Conservation (phyloP, 2,888 invertebrate genomes). For the Synanthedon andrenaeformis region DNA sequence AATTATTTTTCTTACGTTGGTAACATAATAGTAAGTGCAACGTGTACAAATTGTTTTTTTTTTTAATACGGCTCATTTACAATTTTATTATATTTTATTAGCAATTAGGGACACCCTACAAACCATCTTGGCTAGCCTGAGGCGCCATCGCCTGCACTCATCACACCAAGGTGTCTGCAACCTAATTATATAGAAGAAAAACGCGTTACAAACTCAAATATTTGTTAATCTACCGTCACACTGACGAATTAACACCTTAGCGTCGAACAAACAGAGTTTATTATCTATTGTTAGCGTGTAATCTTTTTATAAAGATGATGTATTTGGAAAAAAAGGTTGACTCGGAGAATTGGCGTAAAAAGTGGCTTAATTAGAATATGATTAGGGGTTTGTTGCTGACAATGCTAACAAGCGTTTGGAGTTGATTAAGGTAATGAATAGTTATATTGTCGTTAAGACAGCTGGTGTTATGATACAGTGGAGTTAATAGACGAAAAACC, state of each 20-base stretch:
- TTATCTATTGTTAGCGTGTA: constrained; percentile 9
- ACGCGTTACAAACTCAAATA: constrained; percentile 53
- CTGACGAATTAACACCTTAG: constrained; percentile 13
- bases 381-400: constrained; percentile 57
- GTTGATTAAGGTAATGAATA: constrained; percentile 63
- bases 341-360: constrained; percentile 62
- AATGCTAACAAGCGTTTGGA: constrained; percentile 62
- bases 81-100: no score
- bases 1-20: no score
- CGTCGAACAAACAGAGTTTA: constrained; percentile 12
- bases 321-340: constrained; percentile 20
- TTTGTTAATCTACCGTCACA: constrained; percentile 25
- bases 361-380: constrained; percentile 62
- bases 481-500: constrained; percentile 10
- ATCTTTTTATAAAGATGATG: constrained; percentile 26
- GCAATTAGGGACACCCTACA: constrained; percentile 9
- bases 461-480: constrained; percentile 25
- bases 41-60: no score
- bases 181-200: constrained; percentile 59
- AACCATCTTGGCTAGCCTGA: constrained; percentile 18
- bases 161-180: constrained; percentile 59
- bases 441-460: constrained; percentile 59
- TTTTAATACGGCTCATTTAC: no score
- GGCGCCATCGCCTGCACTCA: constrained; percentile 65
- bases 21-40: no score